Evolutionary conservation across 2,888 invertebrate species (phyloP), one percentile per base, ranked within the genome.

Genomic region (Lissonota sp.): DNA sequence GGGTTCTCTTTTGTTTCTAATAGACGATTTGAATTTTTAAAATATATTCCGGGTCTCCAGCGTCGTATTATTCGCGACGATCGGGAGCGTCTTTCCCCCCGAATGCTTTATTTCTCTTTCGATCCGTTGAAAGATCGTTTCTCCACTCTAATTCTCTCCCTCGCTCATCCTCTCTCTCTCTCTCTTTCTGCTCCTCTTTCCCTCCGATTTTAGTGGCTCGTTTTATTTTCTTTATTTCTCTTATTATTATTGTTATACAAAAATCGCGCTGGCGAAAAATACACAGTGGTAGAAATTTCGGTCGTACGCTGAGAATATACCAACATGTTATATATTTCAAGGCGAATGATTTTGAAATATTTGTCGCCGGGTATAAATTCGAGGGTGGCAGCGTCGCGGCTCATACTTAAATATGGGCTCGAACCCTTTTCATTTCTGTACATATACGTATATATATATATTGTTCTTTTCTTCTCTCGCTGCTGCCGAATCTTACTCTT

Each of bases 321-420:
- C 26, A 26, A 26, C 26, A 26, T 26, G 3, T 26, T 26, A 73
- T 62, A 67, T 49, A 49, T 58, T 75, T 57, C 74, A 72, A 82
- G 83, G 83, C 5, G 86, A 87, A 87, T 85, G 88, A 90, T 91
- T 91, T 91, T 90, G 90, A 91, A 91, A 91, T 91, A 91, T 91
- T 91, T 91, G 90, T 91, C 91, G 90, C 90, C 89, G 83, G 75
- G 86, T 90, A 91, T 91, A 91, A 91, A 91, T 91, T 90, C 89
- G 88, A 86, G 87, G 88, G 87, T 89, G 86, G 88, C 86, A 86
- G 87, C 53, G 87, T 57, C 46, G 86, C 87, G 87, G 51, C 88
- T 90, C 89, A 91, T 91, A 89, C 89, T 91, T 91, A 90, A 91
- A 91, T 91, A 91, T 90, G 88, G 89, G 86, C 88, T 64, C 86